Base-by-base conservation (phyloP, 2,888 invertebrate species). In the Charanyca ferruginea region DNA sequence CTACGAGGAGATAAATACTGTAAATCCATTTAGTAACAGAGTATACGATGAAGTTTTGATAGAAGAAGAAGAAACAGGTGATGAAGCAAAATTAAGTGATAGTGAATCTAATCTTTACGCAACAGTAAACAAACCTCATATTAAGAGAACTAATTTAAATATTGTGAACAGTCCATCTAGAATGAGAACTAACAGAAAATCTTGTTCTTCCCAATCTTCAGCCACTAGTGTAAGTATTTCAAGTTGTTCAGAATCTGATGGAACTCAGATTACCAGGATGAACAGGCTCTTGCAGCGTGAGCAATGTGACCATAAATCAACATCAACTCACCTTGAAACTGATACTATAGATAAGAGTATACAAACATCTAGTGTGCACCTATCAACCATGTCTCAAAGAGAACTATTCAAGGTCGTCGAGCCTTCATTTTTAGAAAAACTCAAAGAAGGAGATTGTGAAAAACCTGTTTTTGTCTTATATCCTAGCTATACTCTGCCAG, bases 381-480 rank as follows among this genome's bases (percentile, higher is more conserved):
- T 90, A 18, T 92, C 93, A 32, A 89, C 84, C 35, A 81, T 91
- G 41, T 89, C 92, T 23, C 91, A 93, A 83, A 92, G 89, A 85
- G 96, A 96, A 78, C 85, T 96, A 13, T 93, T 97, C 59, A 96
- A 97, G 85, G 93, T 97, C 47, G 95, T 97, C 18, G 97, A 97
- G 83, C 96, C 97, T 38, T 97, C 97, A 16, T 97, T 97, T 86
- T 91, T 97, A 72, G 96, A 96, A 80, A 97, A 97, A 89, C 90
- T 97, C 18, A 97, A 96, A 87, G 92, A 96, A 88, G 96, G 96
- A 8, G 96, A 96, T 78, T 96, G 96, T 87, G 91, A 97, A 84
- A 98, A 97, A 85, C 98, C 98, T 4, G 98, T 98, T 1, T 98
- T 98, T 90, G 97, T 99, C 48, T 97, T 98, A 77, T 99, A 98